Evolutionary conservation across 2,888 invertebrate species (phyloP).

Genomic region (Lampropteryx suffumata): DNA sequence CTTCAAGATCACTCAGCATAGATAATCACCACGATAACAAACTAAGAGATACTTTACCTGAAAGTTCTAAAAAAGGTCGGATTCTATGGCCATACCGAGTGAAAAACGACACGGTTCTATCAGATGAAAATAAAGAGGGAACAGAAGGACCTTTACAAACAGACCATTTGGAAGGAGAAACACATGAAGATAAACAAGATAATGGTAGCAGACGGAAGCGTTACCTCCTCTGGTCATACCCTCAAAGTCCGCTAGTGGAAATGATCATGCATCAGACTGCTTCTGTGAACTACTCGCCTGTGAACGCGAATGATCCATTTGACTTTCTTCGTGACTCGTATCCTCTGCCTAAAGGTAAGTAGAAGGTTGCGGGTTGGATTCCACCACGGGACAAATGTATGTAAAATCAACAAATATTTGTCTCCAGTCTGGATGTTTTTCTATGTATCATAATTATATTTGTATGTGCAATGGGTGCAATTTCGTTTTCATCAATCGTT

Average conservation of each 20-base stretch:
- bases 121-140: constrained; percentile 22
- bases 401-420: no score
- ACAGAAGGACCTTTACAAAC: constrained; percentile 13
- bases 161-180: neutral
- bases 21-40: constrained; percentile 1
- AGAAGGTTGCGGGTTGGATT: no score
- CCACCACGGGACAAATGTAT: no score
- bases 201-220: constrained; percentile 42
- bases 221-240: constrained; percentile 58
- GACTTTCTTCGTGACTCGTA: constrained; percentile 71
- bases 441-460: no score
- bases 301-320: constrained; percentile 58
- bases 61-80: constrained; percentile 42
- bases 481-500: no score
- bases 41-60: neutral
- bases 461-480: no score
- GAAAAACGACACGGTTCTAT: constrained; percentile 35
- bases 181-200: constrained; percentile 24
- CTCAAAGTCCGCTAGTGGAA: constrained; percentile 65
- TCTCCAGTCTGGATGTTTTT: no score
- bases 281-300: constrained; percentile 52
- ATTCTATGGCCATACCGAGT: constrained; percentile 64
- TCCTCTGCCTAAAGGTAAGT: constrained; percentile 71
- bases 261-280: constrained; percentile 64
- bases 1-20: constrained; percentile 22